Evolutionary conservation across 2,888 invertebrate genomes (phyloP).

Genomic region (Baccha elongata): DNA sequence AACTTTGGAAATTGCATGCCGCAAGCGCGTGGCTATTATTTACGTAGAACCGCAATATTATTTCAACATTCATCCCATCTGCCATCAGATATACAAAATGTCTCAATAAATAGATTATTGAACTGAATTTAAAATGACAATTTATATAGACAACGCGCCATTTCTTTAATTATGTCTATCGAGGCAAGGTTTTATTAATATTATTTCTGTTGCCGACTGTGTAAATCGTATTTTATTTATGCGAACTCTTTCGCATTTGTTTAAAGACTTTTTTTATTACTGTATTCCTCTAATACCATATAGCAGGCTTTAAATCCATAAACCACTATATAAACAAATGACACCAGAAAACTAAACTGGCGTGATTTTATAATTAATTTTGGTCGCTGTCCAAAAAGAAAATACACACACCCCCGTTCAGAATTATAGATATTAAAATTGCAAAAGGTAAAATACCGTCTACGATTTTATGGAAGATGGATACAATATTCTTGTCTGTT

Average conservation of each 20-base stretch:
- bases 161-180: slow-evolving; percentile 43
- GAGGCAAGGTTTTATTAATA: slow-evolving; percentile 4
- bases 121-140: slow-evolving; percentile 43
- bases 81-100: slow-evolving; percentile 26
- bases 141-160: slow-evolving; percentile 1
- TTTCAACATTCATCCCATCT: slow-evolving; percentile 15
- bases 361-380: slow-evolving; percentile 69
- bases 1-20: slow-evolving; percentile 27
- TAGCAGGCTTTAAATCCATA: slow-evolving; percentile 19
- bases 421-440: slow-evolving; percentile 3
- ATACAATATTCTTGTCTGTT: not conserved
- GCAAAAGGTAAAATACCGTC: slow-evolving; percentile 26
- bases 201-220: not conserved
- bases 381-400: slow-evolving; percentile 66
- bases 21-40: slow-evolving; percentile 30
- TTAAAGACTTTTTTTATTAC: slow-evolving; percentile 8
- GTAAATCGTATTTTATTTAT: slow-evolving; percentile 6
- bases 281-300: slow-evolving; percentile 9
- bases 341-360: slow-evolving; percentile 64
- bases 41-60: not conserved
- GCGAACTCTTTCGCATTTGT: slow-evolving; percentile 53
- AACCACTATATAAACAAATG: slow-evolving; percentile 64
- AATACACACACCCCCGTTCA: not conserved
- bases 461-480: no score
- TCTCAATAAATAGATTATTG: slow-evolving; percentile 50